These are phyloP conservation scores for Itoplectis maculator DNA, from an alignment of 2,888 invertebrate genomes.

Conservation along the genomic window DNA sequence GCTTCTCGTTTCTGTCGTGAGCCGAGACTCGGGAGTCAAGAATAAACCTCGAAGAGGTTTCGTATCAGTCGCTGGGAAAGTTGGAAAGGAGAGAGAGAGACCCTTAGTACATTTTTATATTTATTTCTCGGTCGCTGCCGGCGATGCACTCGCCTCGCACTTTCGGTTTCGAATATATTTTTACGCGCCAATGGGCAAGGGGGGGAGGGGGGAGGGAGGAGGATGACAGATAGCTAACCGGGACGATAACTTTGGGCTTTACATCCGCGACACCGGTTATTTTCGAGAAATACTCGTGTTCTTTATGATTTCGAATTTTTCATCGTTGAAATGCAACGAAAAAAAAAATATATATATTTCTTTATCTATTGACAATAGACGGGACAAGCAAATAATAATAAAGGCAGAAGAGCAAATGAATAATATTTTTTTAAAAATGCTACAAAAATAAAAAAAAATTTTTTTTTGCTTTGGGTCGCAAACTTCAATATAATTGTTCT, in stretches of 20 bases:
- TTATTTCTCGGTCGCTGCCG: not conserved
- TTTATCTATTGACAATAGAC: too few species aligned
- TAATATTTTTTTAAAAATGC: too few species aligned
- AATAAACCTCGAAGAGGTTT: slow-evolving; percentile 16
- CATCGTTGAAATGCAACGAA: too few species aligned
- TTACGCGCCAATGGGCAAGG: slow-evolving; percentile 1
- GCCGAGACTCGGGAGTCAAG: slow-evolving; percentile 16
- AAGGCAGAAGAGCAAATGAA: too few species aligned
- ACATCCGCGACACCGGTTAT: slow-evolving; percentile 23
- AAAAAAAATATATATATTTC: too few species aligned
- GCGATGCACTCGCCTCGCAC: not conserved
- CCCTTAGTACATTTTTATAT: slow-evolving; percentile 1
- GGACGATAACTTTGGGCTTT: slow-evolving; percentile 30
- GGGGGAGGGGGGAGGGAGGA: not conserved
- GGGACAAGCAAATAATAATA: not conserved
- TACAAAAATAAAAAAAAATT: too few species aligned
- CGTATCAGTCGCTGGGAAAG: slow-evolving; percentile 12
- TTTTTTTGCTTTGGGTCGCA: too few species aligned
- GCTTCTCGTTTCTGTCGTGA: slow-evolving; percentile 10
- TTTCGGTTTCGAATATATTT: slow-evolving; percentile 28
- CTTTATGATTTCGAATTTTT: slow-evolving; percentile 14
- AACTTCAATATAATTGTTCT: too few species aligned
- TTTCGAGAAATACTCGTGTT: slow-evolving; percentile 27
- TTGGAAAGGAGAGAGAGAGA: slow-evolving; percentile 1
- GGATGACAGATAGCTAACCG: slow-evolving; percentile 27